Evolutionary conservation across 2,113 vertebrate genomes (phyloP), one percentile per base, ranked within the genome.

Genomic region (Gallinago paraguaiae): DNA sequence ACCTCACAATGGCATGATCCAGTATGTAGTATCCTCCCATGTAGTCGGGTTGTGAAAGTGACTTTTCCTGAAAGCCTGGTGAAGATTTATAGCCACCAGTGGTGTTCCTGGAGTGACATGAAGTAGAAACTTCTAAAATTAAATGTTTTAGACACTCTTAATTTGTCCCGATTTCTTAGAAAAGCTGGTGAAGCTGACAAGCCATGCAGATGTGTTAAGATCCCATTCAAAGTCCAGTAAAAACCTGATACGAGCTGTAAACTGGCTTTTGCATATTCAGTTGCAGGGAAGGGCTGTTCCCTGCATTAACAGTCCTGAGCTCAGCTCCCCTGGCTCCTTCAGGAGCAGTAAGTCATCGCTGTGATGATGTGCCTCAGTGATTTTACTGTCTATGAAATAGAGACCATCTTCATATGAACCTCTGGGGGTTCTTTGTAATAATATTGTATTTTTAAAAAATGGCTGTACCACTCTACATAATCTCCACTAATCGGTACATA

Each of bases 321-420:
- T 90, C 76, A 91, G 85, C 82, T 96, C 87, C 95, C 94, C 90
- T 93, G 95, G 85, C 97, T 97, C 76, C 78, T 72, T 53, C 68
- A 78, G 88, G 56, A 95, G 82, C 75, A 97, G 60, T 95, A 97
- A 96, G 79, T 94, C 92, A 89, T 85, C 13, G 24, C 96, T 88
- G 78, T 94, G 86, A 92, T 96, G 95, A 95, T 97, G 93, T 95
- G 96, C 94, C 95, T 96, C 94, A 95, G 82, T 96, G 92, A 86
- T 97, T 97, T 97, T 97, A 97, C 93, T 97, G 94, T 95, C 93
- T 96, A 46, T 96, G 95, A 94, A 97, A 97, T 93, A 96, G 90
- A 97, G 87, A 97, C 95, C 94, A 92, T 96, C 96, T 95, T 96
- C 94, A 53, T 84, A 89, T 54, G 88, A 93, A 95, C 94, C 95